Percentiles rank a stretch among this genome's conserved stretches.
Evolutionary conservation across 2,888 invertebrate genomes (phyloP).

Genomic region (Drosophila atripex): DNA sequence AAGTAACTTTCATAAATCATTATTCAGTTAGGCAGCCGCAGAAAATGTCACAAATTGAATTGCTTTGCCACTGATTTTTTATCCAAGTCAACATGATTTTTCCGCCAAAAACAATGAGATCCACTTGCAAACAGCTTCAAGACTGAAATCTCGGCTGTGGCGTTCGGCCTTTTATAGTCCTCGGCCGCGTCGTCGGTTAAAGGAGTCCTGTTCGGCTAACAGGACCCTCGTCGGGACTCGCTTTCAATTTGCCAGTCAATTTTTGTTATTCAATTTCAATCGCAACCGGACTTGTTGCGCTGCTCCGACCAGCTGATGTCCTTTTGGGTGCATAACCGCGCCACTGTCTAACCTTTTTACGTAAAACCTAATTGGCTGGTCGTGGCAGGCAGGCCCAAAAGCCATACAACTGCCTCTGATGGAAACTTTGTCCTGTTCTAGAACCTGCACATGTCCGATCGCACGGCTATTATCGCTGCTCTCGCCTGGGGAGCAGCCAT

Average conservation of each 20-base stretch:
- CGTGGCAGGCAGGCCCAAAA: neutral
- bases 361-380: neutral
- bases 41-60: conserved; percentile 23
- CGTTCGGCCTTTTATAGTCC: conserved; percentile 64
- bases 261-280: conserved; percentile 41
- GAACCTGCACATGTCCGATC: conserved; percentile 21
- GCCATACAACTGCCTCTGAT: conserved; percentile 2
- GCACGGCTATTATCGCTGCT: conserved; percentile 35
- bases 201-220: conserved; percentile 8
- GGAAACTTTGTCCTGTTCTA: conserved; percentile 7
- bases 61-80: conserved; percentile 28
- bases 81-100: conserved; percentile 28
- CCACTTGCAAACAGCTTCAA: conserved; percentile 37
- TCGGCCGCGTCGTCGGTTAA: neutral
- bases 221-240: conserved; percentile 61
- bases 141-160: conserved; percentile 61
- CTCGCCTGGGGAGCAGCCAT: conserved; percentile 23
- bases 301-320: conserved; percentile 23
- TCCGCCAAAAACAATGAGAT: neutral
- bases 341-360: neutral
- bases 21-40: conserved; percentile 24
- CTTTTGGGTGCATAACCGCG: neutral
- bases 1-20: neutral
- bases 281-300: conserved; percentile 59
- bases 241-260: conserved; percentile 45